These are phyloP conservation scores for Diploscapter pachys DNA, from an alignment of 1,140 invertebrate genomes.

Conservation along the genomic window DNA sequence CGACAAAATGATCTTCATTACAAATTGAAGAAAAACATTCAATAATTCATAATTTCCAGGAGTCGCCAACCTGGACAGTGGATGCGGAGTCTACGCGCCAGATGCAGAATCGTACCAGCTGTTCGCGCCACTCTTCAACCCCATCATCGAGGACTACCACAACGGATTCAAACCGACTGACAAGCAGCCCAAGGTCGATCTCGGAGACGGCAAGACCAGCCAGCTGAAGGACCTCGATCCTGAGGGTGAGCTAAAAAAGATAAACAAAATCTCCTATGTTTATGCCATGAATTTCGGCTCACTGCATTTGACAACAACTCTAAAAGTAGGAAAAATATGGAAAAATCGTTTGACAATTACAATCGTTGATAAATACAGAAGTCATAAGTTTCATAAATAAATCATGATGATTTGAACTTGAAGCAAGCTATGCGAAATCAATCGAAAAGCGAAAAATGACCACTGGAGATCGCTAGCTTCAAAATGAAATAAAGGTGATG, in stretches of 20 bases:
- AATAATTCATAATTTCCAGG: conserved; percentile 8
- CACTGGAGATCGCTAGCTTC: no score
- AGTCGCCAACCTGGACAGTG: conserved; percentile 72
- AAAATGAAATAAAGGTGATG: no score
- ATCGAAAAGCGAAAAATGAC: no score
- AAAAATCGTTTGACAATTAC: no score
- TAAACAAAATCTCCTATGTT: background rate
- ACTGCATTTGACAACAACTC: no score
- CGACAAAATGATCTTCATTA: no score
- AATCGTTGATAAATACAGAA: no score
- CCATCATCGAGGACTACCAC: conserved; percentile 68
- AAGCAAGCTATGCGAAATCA: no score
- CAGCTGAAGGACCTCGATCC: conserved; percentile 80
- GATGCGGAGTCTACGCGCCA: conserved; percentile 89
- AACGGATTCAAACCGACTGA: conserved; percentile 33
- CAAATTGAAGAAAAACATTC: background rate
- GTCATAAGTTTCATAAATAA: no score
- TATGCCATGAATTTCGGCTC: no score
- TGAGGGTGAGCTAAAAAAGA: conserved; percentile 44
- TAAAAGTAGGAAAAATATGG: no score
- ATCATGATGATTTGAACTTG: no score
- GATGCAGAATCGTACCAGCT: conserved; percentile 86
- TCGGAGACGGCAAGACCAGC: conserved; percentile 77
- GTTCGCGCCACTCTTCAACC: conserved; percentile 84
- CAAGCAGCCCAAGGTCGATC: conserved; percentile 83